phyloP scores from a whole-genome alignment of 2,113 vertebrate species.

The Montifringilla adamsi region DNA sequence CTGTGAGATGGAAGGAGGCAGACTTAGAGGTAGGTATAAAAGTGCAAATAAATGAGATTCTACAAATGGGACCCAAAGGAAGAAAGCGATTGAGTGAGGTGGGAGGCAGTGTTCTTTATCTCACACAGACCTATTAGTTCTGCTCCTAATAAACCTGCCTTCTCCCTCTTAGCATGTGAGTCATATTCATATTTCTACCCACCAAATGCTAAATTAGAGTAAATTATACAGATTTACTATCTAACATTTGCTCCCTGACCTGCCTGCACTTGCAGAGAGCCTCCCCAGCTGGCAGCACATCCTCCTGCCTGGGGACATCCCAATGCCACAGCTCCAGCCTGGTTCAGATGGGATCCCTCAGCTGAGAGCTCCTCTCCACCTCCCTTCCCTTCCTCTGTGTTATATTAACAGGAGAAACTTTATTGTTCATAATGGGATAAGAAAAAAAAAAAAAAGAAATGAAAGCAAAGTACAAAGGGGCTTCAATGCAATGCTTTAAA shows the following conservation, averaged over 20 bases:
- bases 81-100: not conserved
- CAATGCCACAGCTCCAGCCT: not conserved
- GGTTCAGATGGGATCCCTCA: not conserved
- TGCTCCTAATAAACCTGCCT: not conserved
- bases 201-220: constrained; percentile 14
- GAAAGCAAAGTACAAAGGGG: constrained; percentile 7
- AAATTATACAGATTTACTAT: not conserved
- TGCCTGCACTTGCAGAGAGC: not conserved
- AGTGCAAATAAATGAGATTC: not conserved
- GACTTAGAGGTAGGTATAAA: not conserved
- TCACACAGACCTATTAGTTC: not conserved
- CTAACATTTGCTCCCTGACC: not conserved
- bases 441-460: not conserved
- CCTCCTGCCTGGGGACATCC: not conserved
- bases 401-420: not conserved
- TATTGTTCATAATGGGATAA: constrained; percentile 18
- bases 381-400: not conserved
- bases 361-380: not conserved
- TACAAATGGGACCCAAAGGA: not conserved
- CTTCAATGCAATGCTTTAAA: constrained; percentile 39
- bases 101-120: not conserved
- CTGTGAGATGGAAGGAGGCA: not conserved
- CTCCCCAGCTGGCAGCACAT: not conserved
- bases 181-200: constrained; percentile 15
- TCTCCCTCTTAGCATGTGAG: not conserved